Evolutionary conservation across 2,113 vertebrate genomes (phyloP), one percentile per base, ranked within the genome.

Genomic region (Mormoops blainvillei): DNA sequence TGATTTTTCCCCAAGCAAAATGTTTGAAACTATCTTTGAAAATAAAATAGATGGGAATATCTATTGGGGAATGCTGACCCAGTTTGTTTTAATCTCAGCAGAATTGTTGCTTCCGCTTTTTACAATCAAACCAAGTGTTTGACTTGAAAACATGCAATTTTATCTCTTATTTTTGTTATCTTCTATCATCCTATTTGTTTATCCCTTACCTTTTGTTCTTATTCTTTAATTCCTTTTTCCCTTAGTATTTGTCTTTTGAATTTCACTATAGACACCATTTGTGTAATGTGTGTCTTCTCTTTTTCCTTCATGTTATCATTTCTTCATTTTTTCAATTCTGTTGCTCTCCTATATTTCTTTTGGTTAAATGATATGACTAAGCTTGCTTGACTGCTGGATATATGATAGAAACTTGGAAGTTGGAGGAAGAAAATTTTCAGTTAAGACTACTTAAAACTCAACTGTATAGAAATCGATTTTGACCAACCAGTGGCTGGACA

Each of bases 21-120:
- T 71, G 74, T 70, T 84, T 96, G 71, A 93, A 95, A 93, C 52
- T 92, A 50, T 54, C 36, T 96, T 96, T 90, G 80, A 97, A 97
- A 76, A 91, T 82, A 91, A 87, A 95, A 81, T 90, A 71, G 43
- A 67, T 61, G 45, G 36, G 10, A 31, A 16, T 61, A 67, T 92
- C 84, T 73, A 54, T 41, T 95, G 84, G 76, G 50, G 77, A 96
- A 81, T 89, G 36, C 15, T 93, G 92, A 87, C 83, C 93, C n/a
- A 95, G 84, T 95, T 93, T 87, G 41, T 14, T 88, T 94, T 67
- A 43, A 68, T 82, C 43, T 67, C 28, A 81, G 33, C 4, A 90
- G 71, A 43, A 63, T 85, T 76, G 43, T 87, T 87, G 31, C 24
- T 96, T 84, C 31, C 54, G n/a, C 38, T 84, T n/a, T 93, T 93